Conservation (phyloP, 2,888 invertebrate species). For the Yponomeuta cagnagella region DNA sequence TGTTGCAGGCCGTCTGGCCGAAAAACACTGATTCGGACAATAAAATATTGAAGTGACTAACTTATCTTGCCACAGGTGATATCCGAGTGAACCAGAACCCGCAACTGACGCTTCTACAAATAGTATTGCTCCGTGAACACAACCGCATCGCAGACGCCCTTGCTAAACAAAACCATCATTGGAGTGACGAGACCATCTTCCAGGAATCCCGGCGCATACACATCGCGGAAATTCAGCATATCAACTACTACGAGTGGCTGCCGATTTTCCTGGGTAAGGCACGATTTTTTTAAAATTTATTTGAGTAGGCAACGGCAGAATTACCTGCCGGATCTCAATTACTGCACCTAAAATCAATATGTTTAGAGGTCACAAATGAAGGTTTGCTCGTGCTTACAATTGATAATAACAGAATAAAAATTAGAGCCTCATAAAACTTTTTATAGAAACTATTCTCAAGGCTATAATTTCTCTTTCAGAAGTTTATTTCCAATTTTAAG, state of each 20-base stretch:
- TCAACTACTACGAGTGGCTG: constrained; percentile 86
- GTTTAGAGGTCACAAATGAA: too few species aligned
- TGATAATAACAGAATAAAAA: too few species aligned
- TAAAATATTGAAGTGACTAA: neutral
- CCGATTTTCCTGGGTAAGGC: constrained; percentile 81
- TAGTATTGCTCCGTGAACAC: constrained; percentile 82
- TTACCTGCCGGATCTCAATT: too few species aligned
- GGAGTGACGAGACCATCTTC: constrained; percentile 83
- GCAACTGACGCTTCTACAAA: constrained; percentile 81
- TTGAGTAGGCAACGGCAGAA: neutral
- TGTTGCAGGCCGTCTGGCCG: too few species aligned
- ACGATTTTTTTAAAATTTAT: neutral
- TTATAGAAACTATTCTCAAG: too few species aligned
- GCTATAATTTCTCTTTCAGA: too few species aligned
- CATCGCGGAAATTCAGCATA: constrained; percentile 82
- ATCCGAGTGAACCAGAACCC: constrained; percentile 82
- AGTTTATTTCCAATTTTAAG: too few species aligned
- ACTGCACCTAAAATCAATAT: too few species aligned
- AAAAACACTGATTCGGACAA: too few species aligned
- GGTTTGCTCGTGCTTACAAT: too few species aligned
- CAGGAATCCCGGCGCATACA: constrained; percentile 83
- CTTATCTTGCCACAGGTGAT: constrained; percentile 70
- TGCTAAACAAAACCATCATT: constrained; percentile 80
- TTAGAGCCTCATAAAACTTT: too few species aligned
- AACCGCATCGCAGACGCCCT: constrained; percentile 81